A percentile compares a stretch with the other conserved stretches of the same genome.
These are phyloP conservation scores for Barypeithes pellucidus DNA, from an alignment of 2,888 invertebrate species.

Conservation along the genomic window DNA sequence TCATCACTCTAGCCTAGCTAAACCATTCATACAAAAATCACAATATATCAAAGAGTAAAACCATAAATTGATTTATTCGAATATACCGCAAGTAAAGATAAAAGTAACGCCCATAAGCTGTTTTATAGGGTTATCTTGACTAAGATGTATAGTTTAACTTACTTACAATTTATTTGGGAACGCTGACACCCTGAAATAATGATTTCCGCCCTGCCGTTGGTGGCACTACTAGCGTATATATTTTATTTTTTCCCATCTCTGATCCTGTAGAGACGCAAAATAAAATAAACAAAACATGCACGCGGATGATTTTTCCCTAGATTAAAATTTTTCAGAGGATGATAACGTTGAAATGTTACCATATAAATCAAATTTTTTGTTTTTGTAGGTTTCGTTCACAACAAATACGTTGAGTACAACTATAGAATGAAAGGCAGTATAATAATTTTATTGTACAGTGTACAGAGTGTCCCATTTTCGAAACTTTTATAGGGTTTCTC, in stretches of 20 bases:
- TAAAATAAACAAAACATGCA: conserved; percentile 11
- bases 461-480: too few relatives aligned
- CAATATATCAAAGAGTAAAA: too few relatives aligned
- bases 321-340: background rate
- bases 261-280: background rate
- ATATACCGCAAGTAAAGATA: conserved; percentile 44
- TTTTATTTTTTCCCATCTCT: conserved; percentile 27
- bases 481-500: too few relatives aligned
- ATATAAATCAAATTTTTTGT: conserved; percentile 3
- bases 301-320: background rate
- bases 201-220: conserved; percentile 37
- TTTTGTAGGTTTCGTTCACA: too few relatives aligned
- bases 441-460: too few relatives aligned
- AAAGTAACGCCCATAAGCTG: conserved; percentile 52
- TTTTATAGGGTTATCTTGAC: conserved; percentile 51
- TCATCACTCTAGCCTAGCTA: too few relatives aligned
- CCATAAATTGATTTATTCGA: conserved; percentile 48
- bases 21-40: too few relatives aligned
- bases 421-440: too few relatives aligned
- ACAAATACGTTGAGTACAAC: too few relatives aligned
- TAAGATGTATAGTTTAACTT: conserved; percentile 53
- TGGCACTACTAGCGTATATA: conserved; percentile 21
- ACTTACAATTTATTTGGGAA: conserved; percentile 50
- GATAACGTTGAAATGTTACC: background rate
- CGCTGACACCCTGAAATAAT: conserved; percentile 51